phyloP scores from a whole-genome alignment of 2,888 invertebrate species.

The Operophtera brumata region DNA sequence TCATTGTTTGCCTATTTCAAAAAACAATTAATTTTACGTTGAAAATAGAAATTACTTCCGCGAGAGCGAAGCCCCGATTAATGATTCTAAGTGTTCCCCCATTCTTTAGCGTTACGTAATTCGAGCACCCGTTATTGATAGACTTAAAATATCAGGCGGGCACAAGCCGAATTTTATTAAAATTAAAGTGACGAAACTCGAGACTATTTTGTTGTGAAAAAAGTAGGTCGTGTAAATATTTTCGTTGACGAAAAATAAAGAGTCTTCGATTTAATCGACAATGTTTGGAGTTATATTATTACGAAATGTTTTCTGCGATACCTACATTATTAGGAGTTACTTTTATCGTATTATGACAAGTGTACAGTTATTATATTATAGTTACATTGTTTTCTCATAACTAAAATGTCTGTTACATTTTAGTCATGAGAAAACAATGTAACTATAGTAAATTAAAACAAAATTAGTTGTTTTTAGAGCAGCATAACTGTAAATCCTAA shows the following conservation, averaged over 20 bases:
- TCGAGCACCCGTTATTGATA: constrained; percentile 35
- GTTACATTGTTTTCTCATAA: too few relatives aligned
- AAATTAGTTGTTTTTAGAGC: too few relatives aligned
- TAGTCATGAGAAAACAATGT: too few relatives aligned
- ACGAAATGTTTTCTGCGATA: not conserved
- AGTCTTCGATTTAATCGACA: not conserved
- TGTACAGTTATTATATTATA: too few relatives aligned
- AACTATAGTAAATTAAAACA: too few relatives aligned
- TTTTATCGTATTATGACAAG: not conserved
- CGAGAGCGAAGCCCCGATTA: constrained; percentile 42
- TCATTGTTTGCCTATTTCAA: constrained; percentile 40
- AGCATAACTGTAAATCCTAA: too few relatives aligned
- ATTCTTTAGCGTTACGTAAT: constrained; percentile 35
- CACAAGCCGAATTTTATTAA: constrained; percentile 25
- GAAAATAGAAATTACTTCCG: constrained; percentile 48
- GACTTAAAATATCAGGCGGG: constrained; percentile 31
- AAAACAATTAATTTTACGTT: constrained; percentile 46
- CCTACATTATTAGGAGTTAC: not conserved
- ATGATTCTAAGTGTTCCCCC: constrained; percentile 43
- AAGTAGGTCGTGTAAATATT: constrained; percentile 17
- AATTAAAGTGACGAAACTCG: constrained; percentile 24
- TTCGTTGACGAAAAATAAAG: not conserved
- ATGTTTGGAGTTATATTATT: not conserved
- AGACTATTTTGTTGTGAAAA: constrained; percentile 16
- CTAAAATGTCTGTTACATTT: too few relatives aligned